Conservation (phyloP, 2,797 vertebrate genomes). For the Basileuterus tristriatus region DNA sequence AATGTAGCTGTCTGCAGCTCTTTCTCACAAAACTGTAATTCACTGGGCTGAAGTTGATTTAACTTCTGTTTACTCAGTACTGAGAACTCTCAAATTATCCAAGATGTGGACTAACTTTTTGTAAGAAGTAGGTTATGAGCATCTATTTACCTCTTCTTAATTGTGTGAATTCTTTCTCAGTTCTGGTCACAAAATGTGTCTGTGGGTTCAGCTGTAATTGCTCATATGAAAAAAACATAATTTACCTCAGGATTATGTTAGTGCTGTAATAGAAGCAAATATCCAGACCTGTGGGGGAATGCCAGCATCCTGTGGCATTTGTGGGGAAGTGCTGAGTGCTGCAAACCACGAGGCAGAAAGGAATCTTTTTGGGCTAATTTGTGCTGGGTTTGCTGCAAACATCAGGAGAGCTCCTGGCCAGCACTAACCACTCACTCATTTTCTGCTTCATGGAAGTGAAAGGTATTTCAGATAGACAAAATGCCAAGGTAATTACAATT, state of each 20-base stretch:
- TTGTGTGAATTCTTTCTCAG: background rate
- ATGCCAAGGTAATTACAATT: background rate
- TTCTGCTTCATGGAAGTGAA: background rate
- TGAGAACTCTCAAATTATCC: background rate
- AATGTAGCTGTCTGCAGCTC: background rate
- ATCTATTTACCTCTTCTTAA: background rate
- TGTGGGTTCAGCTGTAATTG: background rate
- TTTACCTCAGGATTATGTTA: background rate
- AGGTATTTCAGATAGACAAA: background rate
- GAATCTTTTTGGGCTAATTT: background rate
- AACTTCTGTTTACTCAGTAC: background rate
- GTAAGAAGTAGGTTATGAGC: background rate
- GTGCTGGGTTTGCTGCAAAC: background rate
- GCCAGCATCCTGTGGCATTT: background rate
- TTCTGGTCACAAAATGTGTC: background rate
- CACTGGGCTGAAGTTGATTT: background rate
- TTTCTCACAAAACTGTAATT: background rate
- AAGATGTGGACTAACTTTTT: background rate
- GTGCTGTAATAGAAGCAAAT: background rate
- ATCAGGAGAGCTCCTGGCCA: background rate
- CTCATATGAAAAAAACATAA: background rate
- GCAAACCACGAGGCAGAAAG: background rate
- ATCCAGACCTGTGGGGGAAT: background rate
- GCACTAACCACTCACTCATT: rapidly evolving
- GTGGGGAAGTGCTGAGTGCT: background rate